phyloP scores from a whole-genome alignment of 2,888 invertebrate genomes.

The Aporophyla nigra region DNA sequence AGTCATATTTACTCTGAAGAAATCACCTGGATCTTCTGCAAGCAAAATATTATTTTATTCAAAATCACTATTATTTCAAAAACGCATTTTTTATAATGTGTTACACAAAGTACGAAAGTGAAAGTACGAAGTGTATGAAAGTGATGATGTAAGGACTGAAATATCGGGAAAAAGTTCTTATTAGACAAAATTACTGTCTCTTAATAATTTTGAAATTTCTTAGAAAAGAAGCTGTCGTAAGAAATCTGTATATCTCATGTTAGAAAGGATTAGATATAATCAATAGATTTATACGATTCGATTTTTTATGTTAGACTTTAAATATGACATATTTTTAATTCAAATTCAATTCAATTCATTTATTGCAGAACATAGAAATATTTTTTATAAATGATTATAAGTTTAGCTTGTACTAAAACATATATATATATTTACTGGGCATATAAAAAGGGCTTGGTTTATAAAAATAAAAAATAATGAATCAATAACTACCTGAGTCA shows the following conservation, averaged over 20 bases:
- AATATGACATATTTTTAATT: background rate
- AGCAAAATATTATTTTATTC: conserved; percentile 29
- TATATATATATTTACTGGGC: background rate
- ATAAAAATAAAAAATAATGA: conserved; percentile 43
- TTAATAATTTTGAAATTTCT: background rate
- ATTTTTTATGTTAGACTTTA: background rate
- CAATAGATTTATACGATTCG: background rate
- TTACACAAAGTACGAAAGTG: background rate
- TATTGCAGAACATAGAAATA: too few species aligned
- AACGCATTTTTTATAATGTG: background rate
- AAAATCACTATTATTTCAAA: background rate
- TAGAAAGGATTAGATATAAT: background rate
- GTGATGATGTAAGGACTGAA: background rate
- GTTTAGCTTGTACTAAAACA: background rate
- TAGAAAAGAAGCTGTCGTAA: background rate
- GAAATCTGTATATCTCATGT: background rate
- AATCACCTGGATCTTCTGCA: conserved; percentile 69
- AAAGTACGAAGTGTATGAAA: background rate
- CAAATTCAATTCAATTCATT: too few species aligned
- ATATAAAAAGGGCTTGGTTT: background rate
- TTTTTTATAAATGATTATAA: background rate
- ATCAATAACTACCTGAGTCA: conserved; percentile 73
- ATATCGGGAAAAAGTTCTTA: background rate
- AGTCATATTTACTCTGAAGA: conserved; percentile 70
- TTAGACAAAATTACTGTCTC: too few species aligned